These are phyloP conservation scores for Dromococcyx pavoninus DNA, from an alignment of 2,797 vertebrate genomes.

Conservation along the genomic window DNA sequence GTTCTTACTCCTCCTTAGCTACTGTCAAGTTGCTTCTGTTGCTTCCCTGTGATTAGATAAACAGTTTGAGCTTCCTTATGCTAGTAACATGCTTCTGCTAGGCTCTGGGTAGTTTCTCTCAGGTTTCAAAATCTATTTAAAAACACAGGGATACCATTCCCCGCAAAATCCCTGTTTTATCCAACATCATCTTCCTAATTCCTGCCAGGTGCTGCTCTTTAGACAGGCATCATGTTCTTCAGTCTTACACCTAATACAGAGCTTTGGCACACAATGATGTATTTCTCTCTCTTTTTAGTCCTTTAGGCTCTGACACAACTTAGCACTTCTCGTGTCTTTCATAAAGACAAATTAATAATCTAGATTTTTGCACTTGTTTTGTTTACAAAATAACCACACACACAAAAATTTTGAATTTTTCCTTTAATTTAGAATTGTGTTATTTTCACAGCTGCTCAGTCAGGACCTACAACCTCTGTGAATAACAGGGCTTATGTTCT, in stretches of 20 bases:
- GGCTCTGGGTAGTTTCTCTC: neutral
- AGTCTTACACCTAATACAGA: neutral
- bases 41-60: neutral
- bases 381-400: neutral
- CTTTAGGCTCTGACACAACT: neutral
- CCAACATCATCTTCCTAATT: neutral
- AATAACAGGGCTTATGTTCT: neutral
- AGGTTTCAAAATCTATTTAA: neutral
- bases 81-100: neutral
- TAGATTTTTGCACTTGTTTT: neutral
- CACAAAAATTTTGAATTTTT: neutral
- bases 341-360: neutral
- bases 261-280: neutral
- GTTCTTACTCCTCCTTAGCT: neutral
- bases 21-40: neutral
- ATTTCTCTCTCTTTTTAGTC: neutral
- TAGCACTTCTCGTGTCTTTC: neutral
- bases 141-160: neutral
- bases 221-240: neutral
- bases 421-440: neutral
- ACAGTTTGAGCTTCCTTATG: neutral
- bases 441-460: rapidly evolving
- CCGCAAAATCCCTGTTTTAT: neutral
- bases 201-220: neutral
- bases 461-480: neutral